These are phyloP conservation scores for Lasioglossum pauxillum DNA, from an alignment of 2,888 invertebrate genomes.

Conservation along the genomic window DNA sequence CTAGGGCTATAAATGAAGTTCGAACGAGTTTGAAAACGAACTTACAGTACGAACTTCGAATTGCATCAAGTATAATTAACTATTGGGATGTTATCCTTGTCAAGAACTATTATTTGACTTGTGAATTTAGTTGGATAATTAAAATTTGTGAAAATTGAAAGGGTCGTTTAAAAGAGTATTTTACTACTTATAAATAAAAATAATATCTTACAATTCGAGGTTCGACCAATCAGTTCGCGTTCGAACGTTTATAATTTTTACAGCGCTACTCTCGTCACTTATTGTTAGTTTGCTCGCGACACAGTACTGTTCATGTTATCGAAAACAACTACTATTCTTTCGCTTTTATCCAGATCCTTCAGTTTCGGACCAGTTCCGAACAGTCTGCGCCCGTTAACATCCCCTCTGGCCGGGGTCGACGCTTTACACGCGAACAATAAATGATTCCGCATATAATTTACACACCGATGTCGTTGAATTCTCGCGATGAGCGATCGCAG, in stretches of 20 bases:
- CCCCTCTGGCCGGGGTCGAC: slow-evolving; percentile 46
- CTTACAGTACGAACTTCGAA: neutral
- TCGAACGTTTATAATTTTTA: slow-evolving; percentile 2
- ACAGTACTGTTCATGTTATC: slow-evolving; percentile 20
- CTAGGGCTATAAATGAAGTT: neutral
- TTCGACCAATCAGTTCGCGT: neutral
- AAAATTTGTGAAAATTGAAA: neutral
- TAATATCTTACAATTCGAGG: neutral
- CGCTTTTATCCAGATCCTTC: neutral
- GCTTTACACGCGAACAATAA: slow-evolving; percentile 68
- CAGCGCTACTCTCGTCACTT: neutral
- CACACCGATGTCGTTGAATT: slow-evolving; percentile 59
- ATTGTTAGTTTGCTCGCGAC: slow-evolving; percentile 30
- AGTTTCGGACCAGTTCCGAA: slow-evolving; percentile 48
- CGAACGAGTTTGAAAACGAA: neutral
- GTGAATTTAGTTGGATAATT: too few species aligned
- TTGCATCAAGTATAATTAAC: neutral
- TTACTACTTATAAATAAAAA: neutral
- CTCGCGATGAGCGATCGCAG: slow-evolving; percentile 23
- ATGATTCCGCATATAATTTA: slow-evolving; percentile 65
- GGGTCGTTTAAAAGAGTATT: neutral
- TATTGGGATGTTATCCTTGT: too few species aligned
- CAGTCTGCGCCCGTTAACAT: slow-evolving; percentile 29
- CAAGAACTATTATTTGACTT: too few species aligned
- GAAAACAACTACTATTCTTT: slow-evolving; percentile 24